phyloP scores from a whole-genome alignment of 2,888 invertebrate genomes.

The Seladonia tumulorum region DNA sequence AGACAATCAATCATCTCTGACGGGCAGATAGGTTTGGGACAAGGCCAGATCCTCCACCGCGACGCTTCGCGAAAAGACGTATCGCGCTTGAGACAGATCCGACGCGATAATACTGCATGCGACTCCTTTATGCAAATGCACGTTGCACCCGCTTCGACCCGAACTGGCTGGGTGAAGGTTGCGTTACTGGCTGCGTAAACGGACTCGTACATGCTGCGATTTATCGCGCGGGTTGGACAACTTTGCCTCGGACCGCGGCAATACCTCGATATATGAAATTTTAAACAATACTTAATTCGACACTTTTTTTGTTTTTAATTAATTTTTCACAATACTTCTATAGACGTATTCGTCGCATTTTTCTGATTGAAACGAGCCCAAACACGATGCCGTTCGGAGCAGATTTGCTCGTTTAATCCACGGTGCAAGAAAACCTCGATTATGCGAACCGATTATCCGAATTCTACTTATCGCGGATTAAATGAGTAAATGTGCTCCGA shows the following conservation, averaged over 20 bases:
- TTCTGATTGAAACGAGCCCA: conserved; percentile 1
- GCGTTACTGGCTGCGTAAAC: background rate
- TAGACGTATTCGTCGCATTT: background rate
- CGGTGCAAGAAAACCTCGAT: background rate
- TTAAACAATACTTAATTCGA: background rate
- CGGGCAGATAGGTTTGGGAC: background rate
- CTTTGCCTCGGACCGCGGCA: background rate
- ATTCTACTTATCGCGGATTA: background rate
- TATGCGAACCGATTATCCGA: background rate
- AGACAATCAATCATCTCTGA: conserved; percentile 44
- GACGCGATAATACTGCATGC: conserved; percentile 38
- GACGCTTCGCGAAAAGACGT: conserved; percentile 34
- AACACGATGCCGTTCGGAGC: background rate
- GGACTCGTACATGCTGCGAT: background rate
- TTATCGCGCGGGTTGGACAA: background rate
- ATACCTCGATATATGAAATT: background rate
- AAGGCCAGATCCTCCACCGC: conserved; percentile 5
- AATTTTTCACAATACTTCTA: background rate
- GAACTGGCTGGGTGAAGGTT: conserved; percentile 4
- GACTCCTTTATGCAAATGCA: conserved; percentile 50
- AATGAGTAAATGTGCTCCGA: background rate
- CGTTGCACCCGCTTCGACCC: background rate
- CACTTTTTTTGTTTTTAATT: background rate
- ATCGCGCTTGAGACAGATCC: conserved; percentile 45
- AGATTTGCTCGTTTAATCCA: too few relatives aligned